Evolutionary conservation across 2,113 vertebrate species (phyloP).

Genomic region (Mus musculus): GRCm39 chrX:99348001-99348500

Average conservation of each 20-base stretch:
- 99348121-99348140: not conserved
- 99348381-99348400: constrained; percentile 38
- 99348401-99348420: constrained; percentile 35
- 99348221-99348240: constrained; percentile 21
- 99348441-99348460: not conserved
- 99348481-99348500: constrained; percentile 19
- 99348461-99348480: constrained; percentile 56
- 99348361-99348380: constrained; percentile 48
- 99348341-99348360: not conserved
- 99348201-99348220: constrained; percentile 21
- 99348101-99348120: not conserved
- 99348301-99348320: constrained; percentile 23
- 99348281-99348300: constrained; percentile 28
- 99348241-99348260: constrained; percentile 5
- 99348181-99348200: constrained; percentile 1
- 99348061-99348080: not conserved
- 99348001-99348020: constrained; percentile 35
- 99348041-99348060: constrained; percentile 18
- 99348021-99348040: not conserved
- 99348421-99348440: constrained; percentile 31
- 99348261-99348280: not conserved
- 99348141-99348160: constrained; percentile 9
- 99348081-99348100: not conserved
- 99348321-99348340: constrained; percentile 21
- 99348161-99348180: not conserved